Evolutionary conservation across 2,113 vertebrate genomes (phyloP), one percentile per base, ranked within the genome.

Genomic region (Cyanoramphus novaezelandiae): DNA sequence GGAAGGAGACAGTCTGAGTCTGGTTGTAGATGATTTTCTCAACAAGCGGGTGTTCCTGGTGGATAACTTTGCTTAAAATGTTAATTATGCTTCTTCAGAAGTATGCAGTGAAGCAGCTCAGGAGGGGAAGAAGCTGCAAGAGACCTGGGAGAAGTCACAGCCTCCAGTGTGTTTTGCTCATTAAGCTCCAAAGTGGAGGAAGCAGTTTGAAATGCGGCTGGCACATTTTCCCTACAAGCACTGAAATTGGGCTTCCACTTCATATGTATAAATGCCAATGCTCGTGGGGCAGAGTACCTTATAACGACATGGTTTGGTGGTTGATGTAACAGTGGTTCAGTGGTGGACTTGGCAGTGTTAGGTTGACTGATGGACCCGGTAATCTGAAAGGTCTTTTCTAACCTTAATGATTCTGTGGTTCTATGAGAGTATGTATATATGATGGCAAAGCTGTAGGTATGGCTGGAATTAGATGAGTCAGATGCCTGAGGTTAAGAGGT

Each of bases 121-220:
- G 49, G 70, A 55, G n/a, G 46, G 65, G 35, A 75, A 55, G 60
- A 39, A 29, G 50, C 17, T 46, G 44, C 1, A 11, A 60, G 62
- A 65, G 71, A 62, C 39, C 33, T 3, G 2, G 46, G 46, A 53
- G 28, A 60, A 83, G 41, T 24, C 2, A 0, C 39, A 5, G 57
- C 35, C 68, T 83, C 69, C 49, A 50, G 75, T 15, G 21, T 33
- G 10, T 94, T 96, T 96, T 91, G 84, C 93, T 92, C 89, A 86
- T 97, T 95, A 92, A 88, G 95, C 94, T 97, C 91, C 95, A 41
- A 72, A 69, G 50, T 71, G 80, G 62, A 84, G 69, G 59, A 92
- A 81, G 21, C 83, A 62, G 52, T 37, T 89, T 68, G 95, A 93
- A 95, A 78, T 29, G 28, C 50, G 55, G 68, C 53, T 43, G 81